Conservation (phyloP, 2,797 vertebrate genomes). For the Cheirogaleus major region DNA sequence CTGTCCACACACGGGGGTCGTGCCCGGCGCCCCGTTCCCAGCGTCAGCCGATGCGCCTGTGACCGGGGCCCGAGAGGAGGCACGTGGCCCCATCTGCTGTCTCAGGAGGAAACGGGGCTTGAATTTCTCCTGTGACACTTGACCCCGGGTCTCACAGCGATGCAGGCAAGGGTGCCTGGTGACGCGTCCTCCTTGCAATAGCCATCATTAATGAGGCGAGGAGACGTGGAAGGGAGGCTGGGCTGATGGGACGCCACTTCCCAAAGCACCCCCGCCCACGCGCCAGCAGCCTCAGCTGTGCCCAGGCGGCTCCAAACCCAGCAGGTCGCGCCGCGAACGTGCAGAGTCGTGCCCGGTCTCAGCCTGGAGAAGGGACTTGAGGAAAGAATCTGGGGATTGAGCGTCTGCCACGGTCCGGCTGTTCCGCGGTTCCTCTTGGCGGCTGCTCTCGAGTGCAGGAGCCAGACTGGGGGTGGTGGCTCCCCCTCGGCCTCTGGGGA, state of each 20-base stretch:
- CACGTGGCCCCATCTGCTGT: background rate
- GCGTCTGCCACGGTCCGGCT: background rate
- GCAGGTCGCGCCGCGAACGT: background rate
- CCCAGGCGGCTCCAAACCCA: background rate
- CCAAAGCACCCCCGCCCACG: background rate
- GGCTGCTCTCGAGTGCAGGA: background rate
- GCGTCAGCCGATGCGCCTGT: accelerated
- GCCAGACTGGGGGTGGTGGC: background rate
- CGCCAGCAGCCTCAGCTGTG: background rate
- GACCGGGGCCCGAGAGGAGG: background rate
- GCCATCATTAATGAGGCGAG: background rate
- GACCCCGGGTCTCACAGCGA: accelerated
- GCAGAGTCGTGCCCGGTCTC: background rate
- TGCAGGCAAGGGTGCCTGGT: background rate
- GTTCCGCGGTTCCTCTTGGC: background rate
- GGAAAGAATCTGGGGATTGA: background rate
- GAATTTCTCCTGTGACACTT: accelerated
- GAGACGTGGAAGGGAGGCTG: background rate
- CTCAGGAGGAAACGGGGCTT: background rate
- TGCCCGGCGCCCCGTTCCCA: accelerated
- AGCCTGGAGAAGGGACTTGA: background rate
- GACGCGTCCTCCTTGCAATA: accelerated
- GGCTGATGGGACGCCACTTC: background rate
- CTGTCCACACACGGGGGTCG: background rate
- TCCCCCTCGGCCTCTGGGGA: background rate